phyloP scores from a whole-genome alignment of 2,113 vertebrate species.

The Xiphophorus hellerii region DNA sequence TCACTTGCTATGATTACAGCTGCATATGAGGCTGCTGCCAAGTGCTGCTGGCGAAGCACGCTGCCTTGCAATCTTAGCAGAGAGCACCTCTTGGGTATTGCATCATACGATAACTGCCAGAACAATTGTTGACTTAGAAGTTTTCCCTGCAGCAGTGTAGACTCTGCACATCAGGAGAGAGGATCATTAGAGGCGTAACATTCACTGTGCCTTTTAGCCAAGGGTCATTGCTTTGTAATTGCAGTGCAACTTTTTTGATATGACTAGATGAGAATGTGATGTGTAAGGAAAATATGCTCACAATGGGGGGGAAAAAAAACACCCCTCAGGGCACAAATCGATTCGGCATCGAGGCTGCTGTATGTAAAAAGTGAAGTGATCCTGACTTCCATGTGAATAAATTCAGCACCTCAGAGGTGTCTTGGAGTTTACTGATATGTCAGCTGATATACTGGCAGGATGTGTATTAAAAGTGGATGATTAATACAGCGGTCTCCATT shows the following conservation, averaged over 20 bases:
- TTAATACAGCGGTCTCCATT: not conserved
- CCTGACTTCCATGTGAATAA: constrained; percentile 24
- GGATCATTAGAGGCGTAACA: not conserved
- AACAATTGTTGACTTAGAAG: constrained; percentile 40
- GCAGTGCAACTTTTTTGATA: not conserved
- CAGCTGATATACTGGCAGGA: constrained; percentile 9
- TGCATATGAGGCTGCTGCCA: constrained; percentile 38
- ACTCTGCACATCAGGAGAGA: not conserved
- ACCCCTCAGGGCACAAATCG: constrained; percentile 6
- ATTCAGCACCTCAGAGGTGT: constrained; percentile 26
- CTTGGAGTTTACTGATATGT: not conserved
- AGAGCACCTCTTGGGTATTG: constrained; percentile 41
- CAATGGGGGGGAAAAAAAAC: not conserved
- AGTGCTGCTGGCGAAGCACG: constrained; percentile 31
- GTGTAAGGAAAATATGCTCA: not conserved
- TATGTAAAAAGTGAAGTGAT: constrained; percentile 25
- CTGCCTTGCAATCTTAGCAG: constrained; percentile 35
- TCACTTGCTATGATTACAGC: constrained; percentile 40
- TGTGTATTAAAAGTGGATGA: not conserved
- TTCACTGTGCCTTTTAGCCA: not conserved
- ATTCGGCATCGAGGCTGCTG: constrained; percentile 16
- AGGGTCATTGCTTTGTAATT: constrained; percentile 21
- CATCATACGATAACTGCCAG: constrained; percentile 30
- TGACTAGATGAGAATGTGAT: constrained; percentile 11
- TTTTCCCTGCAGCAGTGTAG: constrained; percentile 12